These are phyloP conservation scores for Xanthorhoe spadicearia DNA, from an alignment of 2,888 invertebrate species.

Conservation along the genomic window DNA sequence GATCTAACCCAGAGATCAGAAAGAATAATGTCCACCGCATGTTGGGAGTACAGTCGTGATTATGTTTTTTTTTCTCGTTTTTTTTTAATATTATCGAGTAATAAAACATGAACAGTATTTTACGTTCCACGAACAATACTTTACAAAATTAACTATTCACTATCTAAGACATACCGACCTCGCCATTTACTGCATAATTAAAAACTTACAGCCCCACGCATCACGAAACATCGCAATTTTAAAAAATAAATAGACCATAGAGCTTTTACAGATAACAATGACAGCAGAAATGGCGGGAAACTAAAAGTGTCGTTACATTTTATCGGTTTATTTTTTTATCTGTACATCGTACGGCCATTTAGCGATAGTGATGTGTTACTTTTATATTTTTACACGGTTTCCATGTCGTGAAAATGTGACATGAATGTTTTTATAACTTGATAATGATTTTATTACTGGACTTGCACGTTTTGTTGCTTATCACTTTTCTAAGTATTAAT, in stretches of 20 bases:
- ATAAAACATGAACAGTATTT: neutral
- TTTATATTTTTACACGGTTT: constrained; percentile 59
- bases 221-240: constrained; percentile 63
- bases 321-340: constrained; percentile 71
- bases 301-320: constrained; percentile 59
- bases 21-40: no score
- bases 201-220: constrained; percentile 46
- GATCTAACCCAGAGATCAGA: no score
- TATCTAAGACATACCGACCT: constrained; percentile 25
- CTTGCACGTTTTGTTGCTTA: constrained; percentile 19
- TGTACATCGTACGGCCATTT: constrained; percentile 64
- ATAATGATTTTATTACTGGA: constrained; percentile 30
- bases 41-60: no score
- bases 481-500: neutral
- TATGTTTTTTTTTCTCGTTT: no score
- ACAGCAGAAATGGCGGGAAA: constrained; percentile 73
- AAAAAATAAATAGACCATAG: constrained; percentile 67
- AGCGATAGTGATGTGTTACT: constrained; percentile 55
- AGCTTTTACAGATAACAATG: constrained; percentile 62
- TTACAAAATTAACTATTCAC: constrained; percentile 29
- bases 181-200: constrained; percentile 27
- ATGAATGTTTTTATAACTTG: constrained; percentile 35
- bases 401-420: constrained; percentile 42
- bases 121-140: neutral
- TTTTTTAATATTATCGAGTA: no score